Conservation (phyloP, 2,797 vertebrate genomes). For the Macropus fuliginosus region DNA sequence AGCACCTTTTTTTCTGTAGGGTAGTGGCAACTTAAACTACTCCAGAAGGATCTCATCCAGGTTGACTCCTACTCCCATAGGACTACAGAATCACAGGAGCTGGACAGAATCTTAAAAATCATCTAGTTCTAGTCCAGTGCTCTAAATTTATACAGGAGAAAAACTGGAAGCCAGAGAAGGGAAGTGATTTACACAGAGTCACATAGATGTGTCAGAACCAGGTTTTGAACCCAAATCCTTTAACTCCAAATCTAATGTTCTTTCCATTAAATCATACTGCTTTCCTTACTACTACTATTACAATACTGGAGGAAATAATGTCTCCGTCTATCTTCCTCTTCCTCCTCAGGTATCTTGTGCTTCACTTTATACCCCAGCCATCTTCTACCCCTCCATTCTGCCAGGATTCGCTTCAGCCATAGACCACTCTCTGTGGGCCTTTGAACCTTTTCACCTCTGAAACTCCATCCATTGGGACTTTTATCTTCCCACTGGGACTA, state of each 20-base stretch:
- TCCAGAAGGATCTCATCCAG: background rate
- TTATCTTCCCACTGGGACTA: background rate
- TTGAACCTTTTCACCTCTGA: background rate
- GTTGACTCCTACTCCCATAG: background rate
- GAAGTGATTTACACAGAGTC: background rate
- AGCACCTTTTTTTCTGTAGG: background rate
- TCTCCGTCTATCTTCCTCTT: background rate
- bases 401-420: background rate
- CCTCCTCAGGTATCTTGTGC: background rate
- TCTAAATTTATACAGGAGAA: background rate
- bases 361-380: background rate
- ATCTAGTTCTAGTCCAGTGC: background rate
- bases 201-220: background rate
- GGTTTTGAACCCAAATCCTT: background rate
- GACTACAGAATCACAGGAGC: background rate
- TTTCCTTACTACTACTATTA: too few relatives aligned
- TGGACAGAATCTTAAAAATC: too few relatives aligned
- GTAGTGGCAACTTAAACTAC: too few relatives aligned
- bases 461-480: background rate
- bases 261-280: too few relatives aligned
- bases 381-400: background rate
- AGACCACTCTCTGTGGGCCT: background rate
- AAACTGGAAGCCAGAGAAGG: background rate
- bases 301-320: too few relatives aligned
- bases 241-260: background rate